Conservation (phyloP, 1,140 invertebrate genomes). For the Drosophila orosa region DNA sequence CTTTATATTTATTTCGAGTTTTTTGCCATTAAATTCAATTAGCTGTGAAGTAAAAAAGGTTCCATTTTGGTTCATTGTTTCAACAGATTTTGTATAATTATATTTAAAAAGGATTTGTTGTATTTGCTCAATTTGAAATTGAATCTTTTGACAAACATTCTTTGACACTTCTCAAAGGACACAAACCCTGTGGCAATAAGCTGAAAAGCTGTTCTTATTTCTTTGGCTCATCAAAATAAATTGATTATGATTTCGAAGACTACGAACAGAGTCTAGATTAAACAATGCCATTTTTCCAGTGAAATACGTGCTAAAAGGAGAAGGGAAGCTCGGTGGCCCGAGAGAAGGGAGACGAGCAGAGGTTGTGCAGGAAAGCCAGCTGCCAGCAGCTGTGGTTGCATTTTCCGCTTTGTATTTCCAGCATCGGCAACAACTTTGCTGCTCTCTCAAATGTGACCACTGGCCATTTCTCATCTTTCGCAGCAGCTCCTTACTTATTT, state of each 20-base stretch:
- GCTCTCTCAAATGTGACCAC: slow-evolving; percentile 40
- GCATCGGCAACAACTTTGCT: slow-evolving; percentile 40
- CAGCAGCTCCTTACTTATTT: slow-evolving; percentile 9
- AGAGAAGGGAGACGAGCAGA: neutral
- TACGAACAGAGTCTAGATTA: neutral
- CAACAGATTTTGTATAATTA: neutral
- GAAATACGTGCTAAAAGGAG: neutral
- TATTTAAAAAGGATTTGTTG: too few species aligned
- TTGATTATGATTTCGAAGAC: slow-evolving; percentile 2
- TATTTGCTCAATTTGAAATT: neutral
- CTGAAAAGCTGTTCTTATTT: neutral
- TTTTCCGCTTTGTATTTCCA: slow-evolving; percentile 38
- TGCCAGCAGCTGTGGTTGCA: slow-evolving; percentile 35
- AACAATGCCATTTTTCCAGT: slow-evolving; percentile 22
- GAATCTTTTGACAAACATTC: neutral
- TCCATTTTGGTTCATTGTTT: too few species aligned
- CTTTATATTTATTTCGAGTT: too few species aligned
- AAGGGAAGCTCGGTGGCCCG: neutral
- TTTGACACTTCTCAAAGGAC: neutral
- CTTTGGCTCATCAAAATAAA: slow-evolving; percentile 2
- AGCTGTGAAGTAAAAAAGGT: too few species aligned
- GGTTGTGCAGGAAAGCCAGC: slow-evolving; percentile 22
- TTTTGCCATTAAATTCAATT: too few species aligned
- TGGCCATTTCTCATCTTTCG: slow-evolving; percentile 38
- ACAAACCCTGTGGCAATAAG: neutral